These are phyloP conservation scores for Reinhardtius hippoglossoides DNA, from an alignment of 2,113 vertebrate species.

Conservation along the genomic window DNA sequence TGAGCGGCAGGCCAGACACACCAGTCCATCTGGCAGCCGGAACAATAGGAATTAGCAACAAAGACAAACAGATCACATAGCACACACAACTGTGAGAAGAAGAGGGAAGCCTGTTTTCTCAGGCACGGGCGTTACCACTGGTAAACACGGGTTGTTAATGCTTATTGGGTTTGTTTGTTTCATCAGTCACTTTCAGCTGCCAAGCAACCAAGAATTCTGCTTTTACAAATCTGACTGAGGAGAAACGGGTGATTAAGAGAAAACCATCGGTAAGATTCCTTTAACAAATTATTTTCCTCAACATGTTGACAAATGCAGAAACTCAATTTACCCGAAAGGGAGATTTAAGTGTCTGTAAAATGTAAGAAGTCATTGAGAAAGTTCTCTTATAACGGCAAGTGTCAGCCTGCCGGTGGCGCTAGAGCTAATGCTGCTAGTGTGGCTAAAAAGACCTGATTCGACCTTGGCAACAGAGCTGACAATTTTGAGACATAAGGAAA, in stretches of 20 bases:
- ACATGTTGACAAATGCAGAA: too few species aligned
- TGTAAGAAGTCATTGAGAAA: too few species aligned
- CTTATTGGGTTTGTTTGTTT: background rate
- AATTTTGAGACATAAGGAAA: too few species aligned
- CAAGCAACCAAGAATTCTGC: background rate
- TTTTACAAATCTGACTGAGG: background rate
- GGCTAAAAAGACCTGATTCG: too few species aligned
- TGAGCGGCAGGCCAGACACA: conserved; percentile 91
- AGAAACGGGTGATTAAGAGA: background rate
- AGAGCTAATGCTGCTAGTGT: too few species aligned
- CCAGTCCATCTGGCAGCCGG: conserved; percentile 85
- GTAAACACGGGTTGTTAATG: background rate
- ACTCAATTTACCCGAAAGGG: too few species aligned
- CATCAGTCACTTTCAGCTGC: background rate
- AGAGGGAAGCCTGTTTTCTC: background rate
- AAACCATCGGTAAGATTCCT: too few species aligned
- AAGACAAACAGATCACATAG: background rate
- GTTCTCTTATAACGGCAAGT: too few species aligned
- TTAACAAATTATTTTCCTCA: background rate
- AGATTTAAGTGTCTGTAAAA: too few species aligned
- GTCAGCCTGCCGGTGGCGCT: too few species aligned
- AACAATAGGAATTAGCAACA: background rate
- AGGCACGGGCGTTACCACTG: background rate
- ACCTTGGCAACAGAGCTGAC: too few species aligned
- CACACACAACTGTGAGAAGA: background rate